Evolutionary conservation across 1,140 invertebrate species (phyloP), one percentile per base, ranked within the genome.

Genomic region (Lordiphosa clarofinis): DNA sequence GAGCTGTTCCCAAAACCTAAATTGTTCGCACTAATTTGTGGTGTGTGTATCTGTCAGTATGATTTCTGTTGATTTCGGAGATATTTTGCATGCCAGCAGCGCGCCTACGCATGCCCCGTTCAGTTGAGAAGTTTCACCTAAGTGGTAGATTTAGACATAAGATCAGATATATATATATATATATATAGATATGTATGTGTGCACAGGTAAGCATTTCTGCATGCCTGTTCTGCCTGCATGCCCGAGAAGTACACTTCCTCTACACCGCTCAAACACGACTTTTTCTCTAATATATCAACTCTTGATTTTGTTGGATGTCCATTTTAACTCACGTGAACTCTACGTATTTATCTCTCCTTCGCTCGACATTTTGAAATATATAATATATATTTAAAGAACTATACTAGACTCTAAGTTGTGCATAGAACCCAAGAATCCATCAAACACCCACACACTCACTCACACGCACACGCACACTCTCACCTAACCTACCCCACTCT

Each of bases 371-470:
- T 43, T 55, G 49, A 12, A 56, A 37, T 60, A 50, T 65, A 54
- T 57, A 48, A 67, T 71, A 53, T 15, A n/a, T n/a, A n/a, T 15
- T 1, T 62, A 63, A 50, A 19, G 36, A 60, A 54, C 48, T 72
- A 68, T 75, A 66, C 47, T 75, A 81, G 75, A 47, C 52, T 67
- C 72, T 82, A 81, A 81, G 75, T 72, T 81, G 66, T 68, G 55
- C 7, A 31, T 75, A 65, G 50, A 66, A 59, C 38, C 66, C 50
- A 28, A 58, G 21, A 31, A 56, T 19, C 38, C 69, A 50, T 53
- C 38, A 42, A 21, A 38, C 39, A 67, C 36, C 38, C 56, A 54
- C 31, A 39, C 9, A 38, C 36, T 46, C 24, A 24, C 42, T 47
- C 13, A 58, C 12, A 52, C 15, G 19, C 31, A 58, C 28, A 50